These are phyloP conservation scores for Ormyrus pomaceus DNA, from an alignment of 2,888 invertebrate species.

Conservation along the genomic window DNA sequence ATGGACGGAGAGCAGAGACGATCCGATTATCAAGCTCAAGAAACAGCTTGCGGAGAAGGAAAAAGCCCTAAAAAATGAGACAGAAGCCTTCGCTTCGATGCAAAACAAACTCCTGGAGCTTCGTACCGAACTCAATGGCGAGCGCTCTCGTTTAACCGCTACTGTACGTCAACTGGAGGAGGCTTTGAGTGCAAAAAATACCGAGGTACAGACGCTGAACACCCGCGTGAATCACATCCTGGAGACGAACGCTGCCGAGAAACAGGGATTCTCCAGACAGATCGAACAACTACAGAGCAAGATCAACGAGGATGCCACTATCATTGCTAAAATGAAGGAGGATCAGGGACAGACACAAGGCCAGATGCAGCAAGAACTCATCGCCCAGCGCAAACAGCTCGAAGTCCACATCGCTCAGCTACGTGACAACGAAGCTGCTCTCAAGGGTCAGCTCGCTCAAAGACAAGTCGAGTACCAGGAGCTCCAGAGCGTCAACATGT, in stretches of 20 bases:
- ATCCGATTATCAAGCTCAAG: constrained; percentile 90
- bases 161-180: constrained; percentile 80
- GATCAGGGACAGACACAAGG: constrained; percentile 77
- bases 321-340: constrained; percentile 77
- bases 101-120: constrained; percentile 89
- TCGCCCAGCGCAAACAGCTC: constrained; percentile 81
- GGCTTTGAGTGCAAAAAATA: constrained; percentile 77
- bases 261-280: constrained; percentile 80
- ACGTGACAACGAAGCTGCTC: constrained; percentile 77
- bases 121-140: constrained; percentile 82
- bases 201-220: constrained; percentile 81
- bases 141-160: constrained; percentile 79
- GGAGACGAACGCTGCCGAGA: constrained; percentile 79
- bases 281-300: constrained; percentile 81
- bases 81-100: constrained; percentile 85
- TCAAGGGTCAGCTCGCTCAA: constrained; percentile 73
- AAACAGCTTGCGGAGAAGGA: constrained; percentile 93
- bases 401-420: constrained; percentile 81
- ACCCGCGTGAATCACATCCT: constrained; percentile 80
- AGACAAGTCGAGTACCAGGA: constrained; percentile 77
- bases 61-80: constrained; percentile 84
- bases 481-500: constrained; percentile 69
- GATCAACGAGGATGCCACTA: constrained; percentile 78
- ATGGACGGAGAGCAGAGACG: constrained; percentile 91
- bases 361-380: constrained; percentile 77